phyloP scores from a whole-genome alignment of 2,113 vertebrate species.

The Otis tarda region DNA sequence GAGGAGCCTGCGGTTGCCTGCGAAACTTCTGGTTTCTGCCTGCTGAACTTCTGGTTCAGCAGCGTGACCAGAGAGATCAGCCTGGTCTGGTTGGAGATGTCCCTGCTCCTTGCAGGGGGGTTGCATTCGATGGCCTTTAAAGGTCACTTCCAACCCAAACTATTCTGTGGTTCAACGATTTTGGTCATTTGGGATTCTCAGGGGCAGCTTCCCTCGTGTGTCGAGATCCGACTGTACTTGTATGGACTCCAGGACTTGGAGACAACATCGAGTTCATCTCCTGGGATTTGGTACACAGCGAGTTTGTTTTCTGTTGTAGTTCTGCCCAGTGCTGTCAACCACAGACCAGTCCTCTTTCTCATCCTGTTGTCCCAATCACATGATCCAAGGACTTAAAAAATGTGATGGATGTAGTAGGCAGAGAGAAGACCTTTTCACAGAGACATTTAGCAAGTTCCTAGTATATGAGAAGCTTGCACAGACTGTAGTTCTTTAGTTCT shows the following conservation, averaged over 20 bases:
- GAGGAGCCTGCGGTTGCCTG: not conserved
- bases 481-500: not conserved
- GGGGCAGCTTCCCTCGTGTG: rapidly evolving
- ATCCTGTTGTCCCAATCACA: not conserved
- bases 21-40: not conserved
- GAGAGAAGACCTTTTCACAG: not conserved
- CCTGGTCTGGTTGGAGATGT: too few species aligned
- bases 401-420: too few species aligned
- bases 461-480: not conserved
- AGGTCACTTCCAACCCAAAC: too few species aligned
- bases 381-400: not conserved
- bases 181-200: not conserved
- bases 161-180: not conserved
- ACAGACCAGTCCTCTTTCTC: not conserved
- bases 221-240: rapidly evolving
- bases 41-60: too few species aligned
- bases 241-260: not conserved
- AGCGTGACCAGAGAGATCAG: rapidly evolving
- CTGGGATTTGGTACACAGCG: not conserved
- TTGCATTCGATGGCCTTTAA: too few species aligned
- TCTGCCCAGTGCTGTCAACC: not conserved
- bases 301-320: not conserved
- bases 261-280: rapidly evolving
- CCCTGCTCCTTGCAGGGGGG: too few species aligned
- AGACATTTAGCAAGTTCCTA: not conserved